Conservation (phyloP, 2,113 vertebrate genomes). For the Podarcis raffonei region DNA sequence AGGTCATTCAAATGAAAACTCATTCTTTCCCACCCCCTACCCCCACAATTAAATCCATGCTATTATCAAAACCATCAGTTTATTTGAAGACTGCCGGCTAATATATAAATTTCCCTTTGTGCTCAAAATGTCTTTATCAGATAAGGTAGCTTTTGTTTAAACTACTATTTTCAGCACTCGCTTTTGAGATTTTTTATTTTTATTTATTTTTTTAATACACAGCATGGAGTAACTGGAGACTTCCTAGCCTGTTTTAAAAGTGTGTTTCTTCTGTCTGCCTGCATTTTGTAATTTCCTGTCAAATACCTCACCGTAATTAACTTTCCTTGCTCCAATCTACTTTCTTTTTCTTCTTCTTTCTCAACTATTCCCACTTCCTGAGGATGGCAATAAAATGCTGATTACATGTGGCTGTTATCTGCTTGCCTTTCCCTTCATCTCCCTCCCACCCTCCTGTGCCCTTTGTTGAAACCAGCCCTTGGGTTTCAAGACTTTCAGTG, state of each 20-base stretch:
- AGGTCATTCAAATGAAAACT: conserved; percentile 56
- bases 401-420: conserved; percentile 80
- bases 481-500: conserved; percentile 64
- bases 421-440: conserved; percentile 59
- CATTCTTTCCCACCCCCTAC: conserved; percentile 37
- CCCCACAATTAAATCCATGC: conserved; percentile 74
- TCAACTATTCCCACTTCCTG: conserved; percentile 76
- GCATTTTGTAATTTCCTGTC: conserved; percentile 85
- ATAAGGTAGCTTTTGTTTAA: conserved; percentile 84
- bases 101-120: conserved; percentile 84
- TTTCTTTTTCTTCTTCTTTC: conserved; percentile 26
- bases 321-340: conserved; percentile 76
- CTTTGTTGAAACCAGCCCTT: conserved; percentile 66
- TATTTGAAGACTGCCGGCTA: conserved; percentile 78
- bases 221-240: conserved; percentile 77
- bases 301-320: conserved; percentile 83
- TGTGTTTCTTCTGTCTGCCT: conserved; percentile 81
- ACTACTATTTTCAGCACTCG: conserved; percentile 81
- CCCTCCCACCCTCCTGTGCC: conserved; percentile 36
- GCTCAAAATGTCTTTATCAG: conserved; percentile 78
- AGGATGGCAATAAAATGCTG: conserved; percentile 83
- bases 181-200: conserved; percentile 70
- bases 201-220: conserved; percentile 62
- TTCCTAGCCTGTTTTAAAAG: conserved; percentile 77
- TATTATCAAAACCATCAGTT: conserved; percentile 76